These are phyloP conservation scores for Geodia barretti DNA, from an alignment of 37 sponge, comb jelly and placozoan genomes.

Conservation along the genomic window DNA sequence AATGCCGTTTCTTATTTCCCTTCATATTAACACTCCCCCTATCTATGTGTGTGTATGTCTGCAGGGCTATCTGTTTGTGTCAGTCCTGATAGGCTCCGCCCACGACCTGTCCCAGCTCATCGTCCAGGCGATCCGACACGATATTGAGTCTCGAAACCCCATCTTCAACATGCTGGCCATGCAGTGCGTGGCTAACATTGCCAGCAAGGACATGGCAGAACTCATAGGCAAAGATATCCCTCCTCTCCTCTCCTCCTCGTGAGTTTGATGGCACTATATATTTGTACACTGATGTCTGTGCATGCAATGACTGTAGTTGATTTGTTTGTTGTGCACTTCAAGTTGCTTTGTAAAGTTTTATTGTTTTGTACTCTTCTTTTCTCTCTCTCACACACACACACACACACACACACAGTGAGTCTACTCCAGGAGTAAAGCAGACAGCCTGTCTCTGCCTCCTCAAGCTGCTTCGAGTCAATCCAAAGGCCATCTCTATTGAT, in stretches of 20 bases:
- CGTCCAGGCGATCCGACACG: constrained; percentile 86
- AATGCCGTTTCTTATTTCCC: too few species aligned
- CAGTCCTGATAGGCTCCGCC: constrained; percentile 76
- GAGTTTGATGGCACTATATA: constrained; percentile 52
- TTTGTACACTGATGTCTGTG: neutral
- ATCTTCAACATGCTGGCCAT: constrained; percentile 87
- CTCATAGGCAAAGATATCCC: constrained; percentile 85
- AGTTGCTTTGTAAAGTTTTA: neutral
- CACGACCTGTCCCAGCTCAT: constrained; percentile 90
- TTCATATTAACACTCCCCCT: too few species aligned
- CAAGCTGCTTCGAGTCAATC: constrained; percentile 68
- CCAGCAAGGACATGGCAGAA: constrained; percentile 87
- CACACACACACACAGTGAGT: constrained; percentile 32
- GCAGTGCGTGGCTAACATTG: constrained; percentile 93
- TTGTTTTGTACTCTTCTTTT: neutral
- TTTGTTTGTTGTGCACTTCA: neutral
- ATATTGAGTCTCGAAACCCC: constrained; percentile 82
- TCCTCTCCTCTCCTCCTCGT: constrained; percentile 71
- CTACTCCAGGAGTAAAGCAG: constrained; percentile 83
- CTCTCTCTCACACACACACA: neutral
- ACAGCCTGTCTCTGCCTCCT: constrained; percentile 90
- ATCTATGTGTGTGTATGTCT: too few species aligned
- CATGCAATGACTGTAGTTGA: neutral
- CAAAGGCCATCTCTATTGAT: constrained; percentile 59
- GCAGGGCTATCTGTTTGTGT: constrained; percentile 96